phyloP scores from a whole-genome alignment of 2,888 invertebrate species.

The Nysson spinosus region DNA sequence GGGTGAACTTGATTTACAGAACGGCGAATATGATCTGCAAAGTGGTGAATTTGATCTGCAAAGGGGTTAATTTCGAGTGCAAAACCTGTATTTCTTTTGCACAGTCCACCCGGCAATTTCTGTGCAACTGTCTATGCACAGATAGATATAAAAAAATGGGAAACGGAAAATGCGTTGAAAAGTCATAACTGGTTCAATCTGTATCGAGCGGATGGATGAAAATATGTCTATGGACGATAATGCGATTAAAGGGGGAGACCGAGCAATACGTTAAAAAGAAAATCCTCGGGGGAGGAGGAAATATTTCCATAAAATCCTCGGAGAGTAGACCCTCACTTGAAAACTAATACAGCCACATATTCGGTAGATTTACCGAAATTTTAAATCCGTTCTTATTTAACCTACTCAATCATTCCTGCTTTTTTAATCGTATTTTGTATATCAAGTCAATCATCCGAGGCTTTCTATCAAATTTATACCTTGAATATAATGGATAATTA shows the following conservation, averaged over 20 bases:
- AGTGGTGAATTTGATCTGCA: no score
- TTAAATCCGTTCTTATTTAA: conserved; percentile 44
- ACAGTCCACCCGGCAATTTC: no score
- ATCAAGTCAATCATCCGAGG: no score
- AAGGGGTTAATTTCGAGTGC: no score
- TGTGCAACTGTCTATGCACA: no score
- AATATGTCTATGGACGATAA: conserved; percentile 57
- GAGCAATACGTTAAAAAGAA: conserved; percentile 49
- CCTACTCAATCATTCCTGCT: no score
- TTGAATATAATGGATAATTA: no score
- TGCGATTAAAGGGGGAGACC: conserved; percentile 51
- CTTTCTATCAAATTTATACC: no score
- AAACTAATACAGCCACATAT: conserved; percentile 36
- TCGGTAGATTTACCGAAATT: conserved; percentile 40
- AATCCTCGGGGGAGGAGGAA: conserved; percentile 42
- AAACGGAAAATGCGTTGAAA: conserved; percentile 12
- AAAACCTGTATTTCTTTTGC: no score
- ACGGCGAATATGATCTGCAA: no score
- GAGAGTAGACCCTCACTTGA: conserved; percentile 30
- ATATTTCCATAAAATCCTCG: conserved; percentile 58
- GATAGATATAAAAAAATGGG: conserved; percentile 14
- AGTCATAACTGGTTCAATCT: conserved; percentile 42
- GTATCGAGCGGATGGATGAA: conserved; percentile 42
- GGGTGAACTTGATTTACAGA: no score
- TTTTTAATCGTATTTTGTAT: no score